phyloP scores from a whole-genome alignment of 2,113 vertebrate species.

The Neotragus pygmaeus region DNA sequence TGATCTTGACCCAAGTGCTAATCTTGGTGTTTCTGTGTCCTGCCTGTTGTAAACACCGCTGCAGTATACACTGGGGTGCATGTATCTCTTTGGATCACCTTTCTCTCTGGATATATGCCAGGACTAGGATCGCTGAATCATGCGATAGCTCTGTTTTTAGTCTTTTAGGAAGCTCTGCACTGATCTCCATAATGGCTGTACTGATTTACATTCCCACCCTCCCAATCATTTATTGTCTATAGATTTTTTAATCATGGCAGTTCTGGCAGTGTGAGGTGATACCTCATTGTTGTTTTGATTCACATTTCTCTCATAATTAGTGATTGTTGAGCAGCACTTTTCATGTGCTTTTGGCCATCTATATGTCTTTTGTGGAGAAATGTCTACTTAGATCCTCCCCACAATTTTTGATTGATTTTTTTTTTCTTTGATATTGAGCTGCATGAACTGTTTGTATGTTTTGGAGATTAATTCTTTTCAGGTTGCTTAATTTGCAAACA shows the following conservation, averaged over 20 bases:
- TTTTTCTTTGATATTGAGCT: neutral
- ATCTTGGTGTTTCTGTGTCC: neutral
- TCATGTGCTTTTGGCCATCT: neutral
- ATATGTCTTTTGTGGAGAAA: neutral
- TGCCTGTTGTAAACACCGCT: neutral
- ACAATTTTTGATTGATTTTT: neutral
- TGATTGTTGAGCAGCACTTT: neutral
- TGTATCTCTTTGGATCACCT: neutral
- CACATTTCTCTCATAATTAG: neutral
- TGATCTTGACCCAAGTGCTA: neutral
- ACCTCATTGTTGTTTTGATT: neutral
- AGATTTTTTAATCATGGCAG: neutral
- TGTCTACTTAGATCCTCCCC: neutral
- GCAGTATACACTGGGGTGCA: neutral
- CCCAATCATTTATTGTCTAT: neutral
- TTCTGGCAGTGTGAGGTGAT: neutral
- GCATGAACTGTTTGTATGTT: neutral
- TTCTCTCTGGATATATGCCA: neutral
- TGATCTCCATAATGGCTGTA: neutral
- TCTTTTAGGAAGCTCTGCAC: neutral
- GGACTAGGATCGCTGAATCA: neutral
- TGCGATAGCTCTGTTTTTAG: neutral
- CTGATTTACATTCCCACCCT: neutral
- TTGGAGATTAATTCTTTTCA: neutral
- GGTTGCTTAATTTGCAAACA: neutral